Evolutionary conservation across 2,113 vertebrate species (phyloP).

Genomic region (Hyperoodon ampullatus): DNA sequence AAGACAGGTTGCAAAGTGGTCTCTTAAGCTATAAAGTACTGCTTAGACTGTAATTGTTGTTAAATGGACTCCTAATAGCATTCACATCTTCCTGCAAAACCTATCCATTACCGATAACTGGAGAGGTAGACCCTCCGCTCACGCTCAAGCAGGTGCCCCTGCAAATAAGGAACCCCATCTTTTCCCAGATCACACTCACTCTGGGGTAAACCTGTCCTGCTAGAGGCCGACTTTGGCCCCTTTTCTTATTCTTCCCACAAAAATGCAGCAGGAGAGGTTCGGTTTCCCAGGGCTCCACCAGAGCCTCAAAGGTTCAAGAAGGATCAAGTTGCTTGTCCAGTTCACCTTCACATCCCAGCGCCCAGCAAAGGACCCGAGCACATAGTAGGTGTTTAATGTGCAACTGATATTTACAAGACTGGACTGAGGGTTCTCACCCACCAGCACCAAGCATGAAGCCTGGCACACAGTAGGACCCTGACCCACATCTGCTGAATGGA

Average conservation of each 20-base stretch:
- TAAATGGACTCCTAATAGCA: not conserved
- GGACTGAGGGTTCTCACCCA: not conserved
- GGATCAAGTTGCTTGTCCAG: rapidly evolving
- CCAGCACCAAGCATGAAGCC: not conserved
- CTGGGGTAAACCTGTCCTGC: rapidly evolving
- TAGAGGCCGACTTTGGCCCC: not conserved
- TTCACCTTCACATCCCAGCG: not conserved
- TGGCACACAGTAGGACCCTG: rapidly evolving
- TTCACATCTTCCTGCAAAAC: not conserved
- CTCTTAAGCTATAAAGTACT: not conserved
- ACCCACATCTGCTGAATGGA: rapidly evolving
- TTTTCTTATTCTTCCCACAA: not conserved
- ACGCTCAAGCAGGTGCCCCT: rapidly evolving
- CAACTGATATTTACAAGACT: rapidly evolving
- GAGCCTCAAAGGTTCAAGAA: not conserved
- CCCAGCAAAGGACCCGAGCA: not conserved
- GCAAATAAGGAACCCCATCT: rapidly evolving
- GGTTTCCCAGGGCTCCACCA: not conserved
- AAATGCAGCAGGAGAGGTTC: not conserved
- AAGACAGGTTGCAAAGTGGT: not conserved
- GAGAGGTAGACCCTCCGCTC: rapidly evolving
- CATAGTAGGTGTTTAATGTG: not conserved
- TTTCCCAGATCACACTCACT: not conserved
- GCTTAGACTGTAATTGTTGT: not conserved
- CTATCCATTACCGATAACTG: rapidly evolving